phyloP scores from a whole-genome alignment of 2,797 vertebrate genomes.

The Serranus cabrilla region DNA sequence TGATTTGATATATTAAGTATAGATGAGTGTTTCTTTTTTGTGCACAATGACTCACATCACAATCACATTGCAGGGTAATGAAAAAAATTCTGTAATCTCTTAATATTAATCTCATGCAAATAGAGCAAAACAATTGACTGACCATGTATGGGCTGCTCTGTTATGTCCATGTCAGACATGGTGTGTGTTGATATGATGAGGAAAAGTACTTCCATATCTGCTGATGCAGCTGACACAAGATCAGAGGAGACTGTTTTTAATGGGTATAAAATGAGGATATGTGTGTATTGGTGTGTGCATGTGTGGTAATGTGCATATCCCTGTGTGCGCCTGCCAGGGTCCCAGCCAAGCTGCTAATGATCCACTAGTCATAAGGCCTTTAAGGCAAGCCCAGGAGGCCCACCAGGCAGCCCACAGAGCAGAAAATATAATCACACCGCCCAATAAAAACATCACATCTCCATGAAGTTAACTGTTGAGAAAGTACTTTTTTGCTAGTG shows the following conservation, averaged over 20 bases:
- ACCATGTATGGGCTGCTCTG: background rate
- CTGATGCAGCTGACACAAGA: constrained; percentile 50
- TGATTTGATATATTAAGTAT: too few relatives aligned
- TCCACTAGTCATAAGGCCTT: constrained; percentile 53
- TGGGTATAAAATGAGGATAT: constrained; percentile 42
- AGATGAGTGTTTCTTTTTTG: too few relatives aligned
- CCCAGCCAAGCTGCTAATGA: constrained; percentile 62
- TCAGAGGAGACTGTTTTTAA: constrained; percentile 54
- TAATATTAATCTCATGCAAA: background rate
- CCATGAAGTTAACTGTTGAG: constrained; percentile 45
- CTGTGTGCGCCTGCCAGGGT: constrained; percentile 35
- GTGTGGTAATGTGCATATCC: constrained; percentile 13
- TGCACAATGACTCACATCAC: too few relatives aligned
- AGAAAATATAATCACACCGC: constrained; percentile 34
- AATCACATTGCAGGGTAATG: too few relatives aligned
- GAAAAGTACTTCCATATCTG: constrained; percentile 28
- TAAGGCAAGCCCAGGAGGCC: constrained; percentile 57
- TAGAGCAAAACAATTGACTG: background rate
- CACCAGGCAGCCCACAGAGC: constrained; percentile 51
- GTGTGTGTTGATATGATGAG: constrained; percentile 25
- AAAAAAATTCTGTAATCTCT: background rate
- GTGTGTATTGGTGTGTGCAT: constrained; percentile 36
- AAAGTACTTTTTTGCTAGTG: constrained; percentile 8
- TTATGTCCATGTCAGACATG: background rate
- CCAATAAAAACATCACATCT: constrained; percentile 62